Evolutionary conservation across 1,140 invertebrate species (phyloP).

Genomic region (Chionoecetes opilio): DNA sequence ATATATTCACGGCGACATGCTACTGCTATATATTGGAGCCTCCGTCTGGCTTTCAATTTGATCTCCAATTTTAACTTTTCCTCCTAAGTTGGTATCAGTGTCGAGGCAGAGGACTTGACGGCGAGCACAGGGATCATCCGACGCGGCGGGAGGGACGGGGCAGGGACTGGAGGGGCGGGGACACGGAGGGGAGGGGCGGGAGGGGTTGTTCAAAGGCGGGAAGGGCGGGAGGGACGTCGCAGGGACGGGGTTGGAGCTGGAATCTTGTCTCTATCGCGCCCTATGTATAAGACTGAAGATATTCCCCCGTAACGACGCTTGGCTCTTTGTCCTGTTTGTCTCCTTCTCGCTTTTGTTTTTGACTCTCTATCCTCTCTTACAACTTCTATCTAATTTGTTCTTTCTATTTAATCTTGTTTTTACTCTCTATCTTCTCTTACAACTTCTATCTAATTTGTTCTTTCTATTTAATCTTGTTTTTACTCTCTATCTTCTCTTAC

Average conservation of each 20-base stretch:
- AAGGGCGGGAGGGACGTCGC: too few species aligned
- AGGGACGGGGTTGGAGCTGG: too few species aligned
- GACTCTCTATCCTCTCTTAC: not conserved
- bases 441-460: not conserved
- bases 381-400: not conserved
- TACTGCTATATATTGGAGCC: not conserved
- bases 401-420: not conserved
- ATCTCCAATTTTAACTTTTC: constrained; percentile 63
- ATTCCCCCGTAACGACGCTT: not conserved
- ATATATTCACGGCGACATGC: not conserved
- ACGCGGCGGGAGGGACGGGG: too few species aligned
- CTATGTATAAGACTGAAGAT: not conserved
- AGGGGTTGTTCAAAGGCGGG: too few species aligned
- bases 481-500: not conserved
- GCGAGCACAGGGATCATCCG: not conserved
- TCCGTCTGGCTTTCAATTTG: constrained; percentile 50
- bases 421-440: too few species aligned
- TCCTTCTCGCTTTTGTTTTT: not conserved
- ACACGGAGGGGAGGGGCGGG: too few species aligned
- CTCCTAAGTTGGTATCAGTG: constrained; percentile 44
- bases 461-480: not conserved
- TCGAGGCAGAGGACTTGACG: constrained; percentile 21
- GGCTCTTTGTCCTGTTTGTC: not conserved
- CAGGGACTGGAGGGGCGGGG: too few species aligned
- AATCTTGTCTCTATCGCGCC: not conserved